Evolutionary conservation across 2,113 vertebrate genomes (phyloP).

Genomic region (Phalacrocorax brasilianus): DNA sequence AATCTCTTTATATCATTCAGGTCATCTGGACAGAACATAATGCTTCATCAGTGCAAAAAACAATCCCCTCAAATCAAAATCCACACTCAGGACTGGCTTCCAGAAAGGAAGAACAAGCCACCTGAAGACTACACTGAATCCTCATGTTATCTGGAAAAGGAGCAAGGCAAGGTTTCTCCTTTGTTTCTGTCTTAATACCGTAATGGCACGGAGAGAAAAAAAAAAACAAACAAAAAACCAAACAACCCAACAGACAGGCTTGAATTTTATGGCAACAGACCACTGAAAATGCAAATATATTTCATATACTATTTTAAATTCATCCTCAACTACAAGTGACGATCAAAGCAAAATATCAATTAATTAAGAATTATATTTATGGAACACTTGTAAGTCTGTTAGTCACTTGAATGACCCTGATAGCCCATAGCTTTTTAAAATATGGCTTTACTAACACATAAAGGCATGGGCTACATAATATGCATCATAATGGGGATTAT

Average conservation of each 20-base stretch:
- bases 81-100: not conserved
- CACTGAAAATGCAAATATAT: not conserved
- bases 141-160: not conserved
- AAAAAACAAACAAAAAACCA: not conserved
- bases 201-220: not conserved
- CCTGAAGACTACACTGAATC: not conserved
- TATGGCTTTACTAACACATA: not conserved
- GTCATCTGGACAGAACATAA: not conserved
- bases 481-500: not conserved
- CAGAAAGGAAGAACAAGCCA: not conserved
- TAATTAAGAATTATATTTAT: not conserved
- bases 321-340: not conserved
- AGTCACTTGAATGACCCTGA: not conserved
- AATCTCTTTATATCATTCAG: not conserved
- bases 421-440: not conserved
- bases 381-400: not conserved
- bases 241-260: not conserved
- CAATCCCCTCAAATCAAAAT: not conserved
- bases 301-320: not conserved
- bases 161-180: not conserved
- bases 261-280: not conserved
- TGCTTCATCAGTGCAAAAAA: not conserved
- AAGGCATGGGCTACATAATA: not conserved
- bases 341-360: not conserved
- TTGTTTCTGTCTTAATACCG: not conserved